Evolutionary conservation across 2,888 invertebrate genomes (phyloP).

Genomic region (Diarsia rubi): DNA sequence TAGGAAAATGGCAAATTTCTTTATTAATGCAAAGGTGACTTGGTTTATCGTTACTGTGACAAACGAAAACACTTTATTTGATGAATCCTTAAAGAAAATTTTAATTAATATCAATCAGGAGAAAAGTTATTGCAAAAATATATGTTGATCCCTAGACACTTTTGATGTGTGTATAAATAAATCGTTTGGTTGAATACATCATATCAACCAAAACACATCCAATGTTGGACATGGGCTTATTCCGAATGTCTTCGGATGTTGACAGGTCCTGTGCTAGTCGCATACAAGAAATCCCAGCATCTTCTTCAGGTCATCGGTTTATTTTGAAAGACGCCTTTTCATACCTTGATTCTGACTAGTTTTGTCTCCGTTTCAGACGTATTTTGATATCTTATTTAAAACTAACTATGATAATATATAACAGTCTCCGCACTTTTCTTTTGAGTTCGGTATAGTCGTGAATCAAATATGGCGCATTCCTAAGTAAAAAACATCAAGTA

Average conservation of each 20-base stretch:
- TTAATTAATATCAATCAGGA: too few relatives aligned
- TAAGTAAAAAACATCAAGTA: not conserved
- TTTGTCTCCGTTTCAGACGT: not conserved
- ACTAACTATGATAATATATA: not conserved
- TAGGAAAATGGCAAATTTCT: too few relatives aligned
- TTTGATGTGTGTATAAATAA: too few relatives aligned
- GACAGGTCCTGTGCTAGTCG: not conserved
- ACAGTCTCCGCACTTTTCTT: not conserved
- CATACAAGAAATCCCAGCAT: not conserved
- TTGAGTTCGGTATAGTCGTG: not conserved
- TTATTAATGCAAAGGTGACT: too few relatives aligned
- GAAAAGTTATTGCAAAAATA: too few relatives aligned
- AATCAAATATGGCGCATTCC: not conserved
- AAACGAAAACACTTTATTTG: too few relatives aligned
- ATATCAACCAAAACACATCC: not conserved
- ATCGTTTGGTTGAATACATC: too few relatives aligned
- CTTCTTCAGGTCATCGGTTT: not conserved
- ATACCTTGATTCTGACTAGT: not conserved
- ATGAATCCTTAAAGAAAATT: too few relatives aligned
- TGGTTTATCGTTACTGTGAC: too few relatives aligned
- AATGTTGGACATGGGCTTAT: not conserved
- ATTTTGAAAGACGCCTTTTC: not conserved
- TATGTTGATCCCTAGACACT: too few relatives aligned
- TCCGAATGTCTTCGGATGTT: not conserved
- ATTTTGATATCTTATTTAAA: conserved; percentile 4